phyloP scores from a whole-genome alignment of 2,888 invertebrate genomes.

The Torymus aiolomorphi region DNA sequence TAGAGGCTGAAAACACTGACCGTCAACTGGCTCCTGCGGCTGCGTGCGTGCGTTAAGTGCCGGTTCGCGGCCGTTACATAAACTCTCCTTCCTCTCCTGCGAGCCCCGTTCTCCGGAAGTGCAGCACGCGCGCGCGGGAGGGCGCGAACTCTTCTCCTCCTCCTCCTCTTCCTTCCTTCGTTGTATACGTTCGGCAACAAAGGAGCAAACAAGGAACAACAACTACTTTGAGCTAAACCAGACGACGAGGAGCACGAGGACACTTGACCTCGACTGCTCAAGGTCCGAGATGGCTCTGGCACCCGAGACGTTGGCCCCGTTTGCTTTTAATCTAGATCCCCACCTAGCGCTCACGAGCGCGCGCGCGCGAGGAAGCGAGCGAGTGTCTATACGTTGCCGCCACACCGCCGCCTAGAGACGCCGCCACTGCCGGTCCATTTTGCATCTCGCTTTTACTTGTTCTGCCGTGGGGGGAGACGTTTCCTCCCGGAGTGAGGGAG shows the following conservation, averaged over 20 bases:
- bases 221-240: too few relatives aligned
- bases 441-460: slow-evolving; percentile 65
- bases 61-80: slow-evolving; percentile 56
- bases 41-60: slow-evolving; percentile 51
- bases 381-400: not conserved
- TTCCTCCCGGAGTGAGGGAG: not conserved
- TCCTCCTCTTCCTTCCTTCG: too few relatives aligned
- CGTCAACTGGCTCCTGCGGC: slow-evolving; percentile 58
- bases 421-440: slow-evolving; percentile 70
- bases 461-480: not conserved
- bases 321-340: slow-evolving; percentile 76
- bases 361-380: slow-evolving; percentile 17
- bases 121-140: too few relatives aligned
- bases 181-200: too few relatives aligned
- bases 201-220: too few relatives aligned
- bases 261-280: slow-evolving; percentile 71
- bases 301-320: slow-evolving; percentile 74
- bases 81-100: slow-evolving; percentile 47
- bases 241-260: too few relatives aligned
- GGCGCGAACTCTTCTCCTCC: too few relatives aligned
- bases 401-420: not conserved
- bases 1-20: slow-evolving; percentile 58
- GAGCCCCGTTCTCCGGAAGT: too few relatives aligned
- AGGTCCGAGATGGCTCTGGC: slow-evolving; percentile 75
- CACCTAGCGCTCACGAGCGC: slow-evolving; percentile 64